Evolutionary conservation across 2,797 vertebrate genomes (phyloP), one percentile per base, ranked within the genome.

Genomic region (Protosalanx chinensis): DNA sequence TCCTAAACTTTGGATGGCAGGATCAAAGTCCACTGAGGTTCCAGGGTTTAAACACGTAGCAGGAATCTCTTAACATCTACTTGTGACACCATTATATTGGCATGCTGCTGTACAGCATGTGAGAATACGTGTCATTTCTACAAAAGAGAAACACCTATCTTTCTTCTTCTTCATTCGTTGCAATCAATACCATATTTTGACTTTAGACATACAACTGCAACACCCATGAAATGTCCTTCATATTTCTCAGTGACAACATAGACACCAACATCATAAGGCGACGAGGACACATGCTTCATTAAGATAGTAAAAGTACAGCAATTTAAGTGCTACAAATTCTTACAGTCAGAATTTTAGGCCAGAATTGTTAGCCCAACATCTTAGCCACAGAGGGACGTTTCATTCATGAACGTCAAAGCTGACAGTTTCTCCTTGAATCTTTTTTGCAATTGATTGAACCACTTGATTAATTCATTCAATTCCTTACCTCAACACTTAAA

Each of bases 301-400:
- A 77, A 76, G 81, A 6, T 78, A 72, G 82, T 84, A 84, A 84
- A 75, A 77, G 74, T 73, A 70, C 80, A 79, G 72, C 16, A 67
- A 27, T 4, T 27, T 83, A 61, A 49, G 80, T 82, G 82, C 77
- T 79, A 81, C 74, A 46, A 1, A 2, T 77, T 84, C 62, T 67
- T 76, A 77, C 79, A 79, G 63, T 49, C 23, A 27, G 23, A 27
- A 27, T 27, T 27, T 27, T 27, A 27, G 46, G 58, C 72, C 73
- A 81, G 79, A 76, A 79, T 56, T 76, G 85, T 58, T 23, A 20
- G 56, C n/a, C 6, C 41, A 46, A 46, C 13, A 46, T 46, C 41
- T 46, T 46, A 46, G 37, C 8, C 37, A 41, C 37, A 41, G 37
- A 10, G 8, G 37, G 10, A 46, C 3, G 7, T 13, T 12, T 60